Base-by-base conservation (phyloP, 2,797 vertebrate genomes). In the Hydrocynus forskahlii region DNA sequence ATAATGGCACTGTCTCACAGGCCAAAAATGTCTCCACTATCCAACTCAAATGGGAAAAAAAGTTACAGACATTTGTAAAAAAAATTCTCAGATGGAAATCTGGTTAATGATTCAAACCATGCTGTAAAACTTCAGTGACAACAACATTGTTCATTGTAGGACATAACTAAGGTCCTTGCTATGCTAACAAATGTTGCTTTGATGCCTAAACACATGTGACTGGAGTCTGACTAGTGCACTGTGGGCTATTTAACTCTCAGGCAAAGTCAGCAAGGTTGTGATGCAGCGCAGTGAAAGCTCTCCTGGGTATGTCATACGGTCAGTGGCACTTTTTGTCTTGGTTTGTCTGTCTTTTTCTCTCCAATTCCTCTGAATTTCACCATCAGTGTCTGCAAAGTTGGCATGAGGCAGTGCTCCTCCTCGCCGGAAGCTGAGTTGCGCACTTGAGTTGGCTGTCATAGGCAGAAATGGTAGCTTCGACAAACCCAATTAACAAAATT, bases 401-500 rank as follows among this genome's bases (percentile, higher is more conserved):
- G 91, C 87, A 91, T 86, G 85, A 88, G 88, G 90, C 88, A 89
- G 89, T 87, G 91, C 87, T 86, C 87, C 89, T 89, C 88, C 89
- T 91, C 91, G 92, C 92, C 91, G 78, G 88, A 89, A 92, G 92
- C 92, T 88, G 86, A 90, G 88, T 23, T 86, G 86, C 86, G 88
- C 91, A 90, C 90, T 91, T 88, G 83, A 88, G 86, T 89, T 91
- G 93, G 91, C 90, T 92, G 92, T 93, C 90, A 92, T 87, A 83
- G 83, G 84, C 88, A 73, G 84, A 88, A 90, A 91, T 90, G 85
- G 88, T 89, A 90, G 85, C 89, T 89, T 92, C 91, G 91, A 81
- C 79, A 82, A 93, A 94, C 89, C 93, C 91, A 94, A 94, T 94
- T 94, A 94, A 90, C 89, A 85, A 92, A 93, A 94, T 94, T 93